Conservation (phyloP, 2,888 invertebrate species). For the Callyntrura guangdongensis region DNA sequence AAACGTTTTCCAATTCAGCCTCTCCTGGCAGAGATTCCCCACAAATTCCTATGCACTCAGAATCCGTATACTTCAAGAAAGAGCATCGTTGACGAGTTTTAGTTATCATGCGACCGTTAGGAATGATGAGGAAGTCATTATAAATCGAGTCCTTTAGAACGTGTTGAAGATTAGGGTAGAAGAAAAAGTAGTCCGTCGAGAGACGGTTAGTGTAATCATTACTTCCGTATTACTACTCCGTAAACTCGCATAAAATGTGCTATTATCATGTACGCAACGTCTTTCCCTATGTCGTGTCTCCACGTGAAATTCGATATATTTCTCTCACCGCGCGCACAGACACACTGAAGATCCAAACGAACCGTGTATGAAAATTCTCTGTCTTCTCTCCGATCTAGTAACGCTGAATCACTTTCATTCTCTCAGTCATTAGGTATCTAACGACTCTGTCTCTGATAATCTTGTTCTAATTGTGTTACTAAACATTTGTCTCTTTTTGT, state of each 20-base stretch:
- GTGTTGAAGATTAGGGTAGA: slow-evolving; percentile 14
- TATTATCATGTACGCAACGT: slow-evolving; percentile 19
- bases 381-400: slow-evolving; percentile 50
- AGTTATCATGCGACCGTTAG: slow-evolving; percentile 43
- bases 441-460: slow-evolving; percentile 67
- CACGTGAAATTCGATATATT: neutral
- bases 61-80: slow-evolving; percentile 77
- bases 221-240: slow-evolving; percentile 13
- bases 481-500: slow-evolving; percentile 71
- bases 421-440: slow-evolving; percentile 74
- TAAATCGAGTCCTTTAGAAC: slow-evolving; percentile 32
- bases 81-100: slow-evolving; percentile 76
- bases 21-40: slow-evolving; percentile 31
- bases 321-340: slow-evolving; percentile 1
- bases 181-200: slow-evolving; percentile 16
- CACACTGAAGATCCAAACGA: slow-evolving; percentile 43
- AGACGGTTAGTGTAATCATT: slow-evolving; percentile 13
- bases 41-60: slow-evolving; percentile 75
- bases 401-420: slow-evolving; percentile 63
- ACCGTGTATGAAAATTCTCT: slow-evolving; percentile 57
- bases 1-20: slow-evolving; percentile 41
- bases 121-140: neutral
- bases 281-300: slow-evolving; percentile 41
- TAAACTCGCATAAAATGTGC: slow-evolving; percentile 21
- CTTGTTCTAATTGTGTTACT: slow-evolving; percentile 71